Conservation (phyloP, 2,888 invertebrate genomes). For the Caenorhabditis macrosperma region DNA sequence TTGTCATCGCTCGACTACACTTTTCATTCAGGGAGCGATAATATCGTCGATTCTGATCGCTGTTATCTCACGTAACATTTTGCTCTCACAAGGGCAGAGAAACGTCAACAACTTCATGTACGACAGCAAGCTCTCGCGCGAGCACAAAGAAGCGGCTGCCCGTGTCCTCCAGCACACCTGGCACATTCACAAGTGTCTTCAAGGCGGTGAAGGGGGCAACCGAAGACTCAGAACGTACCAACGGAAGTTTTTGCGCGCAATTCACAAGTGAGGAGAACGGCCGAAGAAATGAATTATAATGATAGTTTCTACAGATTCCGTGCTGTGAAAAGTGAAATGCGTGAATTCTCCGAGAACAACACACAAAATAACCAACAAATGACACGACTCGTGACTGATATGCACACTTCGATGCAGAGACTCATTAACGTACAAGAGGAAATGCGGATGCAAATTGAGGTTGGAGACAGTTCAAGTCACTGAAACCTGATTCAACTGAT, state of each 20-base stretch:
- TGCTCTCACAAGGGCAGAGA: conserved; percentile 96
- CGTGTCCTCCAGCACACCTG: conserved; percentile 96
- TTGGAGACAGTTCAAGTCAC: not conserved
- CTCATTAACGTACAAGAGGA: conserved; percentile 77
- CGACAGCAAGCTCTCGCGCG: conserved; percentile 98
- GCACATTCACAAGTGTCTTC: conserved; percentile 94
- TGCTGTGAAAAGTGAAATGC: conserved; percentile 78
- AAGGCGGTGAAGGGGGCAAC: conserved; percentile 70
- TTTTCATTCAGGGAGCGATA: conserved; percentile 89
- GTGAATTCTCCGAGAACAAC: conserved; percentile 77
- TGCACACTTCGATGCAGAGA: conserved; percentile 79
- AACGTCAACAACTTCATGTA: conserved; percentile 99
- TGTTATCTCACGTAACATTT: conserved; percentile 98
- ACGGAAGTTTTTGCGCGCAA: conserved; percentile 77
- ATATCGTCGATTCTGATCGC: conserved; percentile 99
- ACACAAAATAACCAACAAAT: conserved; percentile 76
- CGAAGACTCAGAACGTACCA: conserved; percentile 73
- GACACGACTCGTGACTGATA: conserved; percentile 77
- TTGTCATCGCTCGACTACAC: not conserved
- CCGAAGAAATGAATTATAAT: not conserved
- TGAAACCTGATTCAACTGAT: not conserved
- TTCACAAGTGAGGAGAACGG: conserved; percentile 69
- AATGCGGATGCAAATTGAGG: conserved; percentile 79
- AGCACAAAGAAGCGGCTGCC: conserved; percentile 99
- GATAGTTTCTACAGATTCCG: conserved; percentile 72